Evolutionary conservation across 2,113 vertebrate species (phyloP), one percentile per base, ranked within the genome.

Genomic region (Trogon surrucura): DNA sequence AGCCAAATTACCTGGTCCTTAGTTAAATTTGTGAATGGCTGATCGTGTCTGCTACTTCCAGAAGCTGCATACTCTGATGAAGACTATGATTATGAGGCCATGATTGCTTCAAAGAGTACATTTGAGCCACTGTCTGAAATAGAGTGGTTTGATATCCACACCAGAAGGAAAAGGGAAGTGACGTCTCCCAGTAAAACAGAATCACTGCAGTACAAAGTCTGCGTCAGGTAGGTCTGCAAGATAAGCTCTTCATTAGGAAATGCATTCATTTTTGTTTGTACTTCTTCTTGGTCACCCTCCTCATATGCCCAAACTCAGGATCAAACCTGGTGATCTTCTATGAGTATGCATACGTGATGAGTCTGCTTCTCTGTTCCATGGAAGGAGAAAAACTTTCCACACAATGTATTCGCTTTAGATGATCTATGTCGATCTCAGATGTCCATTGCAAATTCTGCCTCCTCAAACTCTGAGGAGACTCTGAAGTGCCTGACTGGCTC

Each of bases 91-190:
- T 97, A 97, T 36, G 97, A 93, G 3, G 62, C 66, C 1, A 17
- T 12, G 11, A 17, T 21, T 36, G 26, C 32, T 45, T 13, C 18
- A 83, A 54, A 45, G 80, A 25, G 6, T 2, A 10, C 6, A 0
- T 87, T 69, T 21, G 91, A 97, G 47, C 85, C 61, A 4, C 47
- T 89, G 17, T 71, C 94, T 88, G 45, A 56, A 64, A 89, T 97
- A 16, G 97, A 97, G 45, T 98, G 97, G 98, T 97, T 98, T 89
- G 98, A 98, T 71, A 96, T 98, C 44, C 97, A 12, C 48, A 97
- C 44, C 18, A 97, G 98, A 77, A 97, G 95, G 36, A 98, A 93
- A 93, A 97, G 98, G 70, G 91, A 97, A 34, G 74, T 80, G 29
- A 57, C 21, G 4, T 20, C 61, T 56, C 34, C 62, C 23, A 72